phyloP scores from a whole-genome alignment of 1,140 invertebrate species.

The Ctenoplectra terminalis region DNA sequence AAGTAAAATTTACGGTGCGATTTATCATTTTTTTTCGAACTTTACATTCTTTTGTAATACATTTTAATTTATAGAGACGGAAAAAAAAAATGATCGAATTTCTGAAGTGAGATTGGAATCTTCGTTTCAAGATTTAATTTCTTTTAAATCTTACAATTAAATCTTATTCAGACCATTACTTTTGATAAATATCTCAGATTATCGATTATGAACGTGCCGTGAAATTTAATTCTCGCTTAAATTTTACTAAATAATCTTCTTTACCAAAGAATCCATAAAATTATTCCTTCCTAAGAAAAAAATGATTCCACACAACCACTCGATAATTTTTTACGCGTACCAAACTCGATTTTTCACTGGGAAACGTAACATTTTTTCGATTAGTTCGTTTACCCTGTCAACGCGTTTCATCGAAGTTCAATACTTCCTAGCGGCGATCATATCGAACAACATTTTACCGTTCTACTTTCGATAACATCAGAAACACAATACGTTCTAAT shows the following conservation, averaged over 20 bases:
- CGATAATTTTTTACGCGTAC: background rate
- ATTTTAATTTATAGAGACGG: no score
- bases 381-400: background rate
- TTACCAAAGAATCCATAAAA: background rate
- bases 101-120: no score
- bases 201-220: background rate
- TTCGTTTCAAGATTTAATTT: no score
- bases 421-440: constrained; percentile 14
- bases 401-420: constrained; percentile 1
- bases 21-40: no score
- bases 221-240: no score
- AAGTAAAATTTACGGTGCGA: no score
- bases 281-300: background rate
- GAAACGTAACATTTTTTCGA: no score
- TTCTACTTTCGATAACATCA: constrained; percentile 50
- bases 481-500: constrained; percentile 52
- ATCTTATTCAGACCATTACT: background rate
- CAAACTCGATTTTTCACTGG: background rate
- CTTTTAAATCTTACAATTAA: no score
- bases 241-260: no score
- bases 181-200: background rate
- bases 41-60: no score
- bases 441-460: constrained; percentile 23
- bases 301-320: no score
- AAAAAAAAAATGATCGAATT: no score